phyloP scores from a whole-genome alignment of 2,113 vertebrate species.

The Mastomys coucha region DNA sequence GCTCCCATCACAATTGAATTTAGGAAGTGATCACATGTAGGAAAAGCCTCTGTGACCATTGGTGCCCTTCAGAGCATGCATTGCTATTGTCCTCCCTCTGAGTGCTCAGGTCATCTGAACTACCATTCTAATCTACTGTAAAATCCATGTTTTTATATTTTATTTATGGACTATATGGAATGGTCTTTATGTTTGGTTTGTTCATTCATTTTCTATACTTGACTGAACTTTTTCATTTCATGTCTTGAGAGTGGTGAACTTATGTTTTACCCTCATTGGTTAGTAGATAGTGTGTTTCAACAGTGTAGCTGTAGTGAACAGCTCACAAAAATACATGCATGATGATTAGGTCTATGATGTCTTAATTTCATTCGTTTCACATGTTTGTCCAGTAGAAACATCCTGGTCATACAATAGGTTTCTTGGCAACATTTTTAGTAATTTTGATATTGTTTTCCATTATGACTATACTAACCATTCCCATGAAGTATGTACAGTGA shows the following conservation, averaged over 20 bases:
- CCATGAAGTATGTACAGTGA: not conserved
- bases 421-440: not conserved
- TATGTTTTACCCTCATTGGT: not conserved
- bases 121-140: not conserved
- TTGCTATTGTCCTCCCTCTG: no score
- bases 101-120: not conserved
- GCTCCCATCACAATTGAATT: not conserved
- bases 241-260: no score
- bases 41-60: not conserved
- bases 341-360: not conserved
- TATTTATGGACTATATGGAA: no score
- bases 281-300: not conserved
- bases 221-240: not conserved
- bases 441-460: not conserved
- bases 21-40: not conserved
- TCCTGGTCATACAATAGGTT: no score
- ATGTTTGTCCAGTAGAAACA: not conserved
- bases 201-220: not conserved
- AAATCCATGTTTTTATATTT: not conserved
- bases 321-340: not conserved
- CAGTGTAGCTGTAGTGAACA: not conserved
- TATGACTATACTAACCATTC: not conserved
- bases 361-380: not conserved
- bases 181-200: not conserved
- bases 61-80: not conserved